A percentile compares a stretch with the other conserved stretches of the same genome.
These are phyloP conservation scores for Colossoma macropomum DNA, from an alignment of 2,113 vertebrate species.

Conservation along the genomic window DNA sequence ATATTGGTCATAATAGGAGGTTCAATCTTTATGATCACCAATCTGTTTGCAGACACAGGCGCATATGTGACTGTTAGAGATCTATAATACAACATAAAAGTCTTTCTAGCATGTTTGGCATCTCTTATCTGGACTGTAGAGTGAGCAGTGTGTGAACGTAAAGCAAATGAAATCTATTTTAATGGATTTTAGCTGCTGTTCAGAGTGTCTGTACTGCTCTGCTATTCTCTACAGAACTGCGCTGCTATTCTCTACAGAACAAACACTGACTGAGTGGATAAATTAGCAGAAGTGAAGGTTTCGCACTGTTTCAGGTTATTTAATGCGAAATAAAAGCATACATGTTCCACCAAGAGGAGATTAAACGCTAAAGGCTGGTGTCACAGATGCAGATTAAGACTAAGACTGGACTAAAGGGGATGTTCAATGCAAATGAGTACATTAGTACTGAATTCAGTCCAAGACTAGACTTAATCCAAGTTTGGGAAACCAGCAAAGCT, in stretches of 20 bases:
- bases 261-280: too few relatives aligned
- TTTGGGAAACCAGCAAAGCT: too few relatives aligned
- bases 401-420: too few relatives aligned
- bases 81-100: constrained; percentile 4
- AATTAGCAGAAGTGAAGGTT: background rate
- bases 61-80: background rate
- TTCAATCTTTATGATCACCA: background rate
- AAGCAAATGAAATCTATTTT: too few relatives aligned
- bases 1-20: constrained; percentile 42
- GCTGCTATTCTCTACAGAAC: too few relatives aligned
- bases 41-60: background rate
- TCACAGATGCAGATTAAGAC: too few relatives aligned
- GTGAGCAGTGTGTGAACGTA: background rate
- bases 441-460: too few relatives aligned
- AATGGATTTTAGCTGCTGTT: too few relatives aligned
- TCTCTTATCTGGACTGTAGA: background rate
- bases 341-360: background rate
- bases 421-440: too few relatives aligned
- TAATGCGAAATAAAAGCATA: background rate
- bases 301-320: background rate
- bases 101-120: background rate
- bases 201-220: too few relatives aligned
- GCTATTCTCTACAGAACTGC: too few relatives aligned
- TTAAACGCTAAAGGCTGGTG: background rate
- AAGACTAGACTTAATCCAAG: too few relatives aligned